phyloP scores from a whole-genome alignment of 1,140 invertebrate genomes.

The Bombyx mandarina region DNA sequence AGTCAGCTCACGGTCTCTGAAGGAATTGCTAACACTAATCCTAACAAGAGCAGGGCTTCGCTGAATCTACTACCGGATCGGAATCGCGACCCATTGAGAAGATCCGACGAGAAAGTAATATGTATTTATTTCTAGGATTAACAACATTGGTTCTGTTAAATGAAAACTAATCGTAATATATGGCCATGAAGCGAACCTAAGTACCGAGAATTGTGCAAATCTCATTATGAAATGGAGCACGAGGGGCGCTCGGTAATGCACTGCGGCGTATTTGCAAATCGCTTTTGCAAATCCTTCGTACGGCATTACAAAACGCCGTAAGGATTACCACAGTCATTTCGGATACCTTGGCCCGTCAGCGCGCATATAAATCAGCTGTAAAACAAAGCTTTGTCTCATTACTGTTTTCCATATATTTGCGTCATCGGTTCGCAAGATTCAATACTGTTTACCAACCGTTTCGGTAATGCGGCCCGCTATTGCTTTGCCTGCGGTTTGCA shows the following conservation, averaged over 20 bases:
- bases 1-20: too few species aligned
- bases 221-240: slow-evolving; percentile 57
- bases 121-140: too few species aligned
- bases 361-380: slow-evolving; percentile 45
- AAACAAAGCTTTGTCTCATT: slow-evolving; percentile 27
- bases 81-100: too few species aligned
- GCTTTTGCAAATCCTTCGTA: slow-evolving; percentile 45
- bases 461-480: slow-evolving; percentile 38
- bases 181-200: slow-evolving; percentile 24
- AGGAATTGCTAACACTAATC: too few species aligned
- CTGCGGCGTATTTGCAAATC: slow-evolving; percentile 30
- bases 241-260: slow-evolving; percentile 39
- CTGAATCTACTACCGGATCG: too few species aligned
- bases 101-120: too few species aligned
- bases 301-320: slow-evolving; percentile 42
- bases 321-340: slow-evolving; percentile 35
- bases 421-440: slow-evolving; percentile 34
- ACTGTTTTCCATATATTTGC: slow-evolving; percentile 46
- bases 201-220: slow-evolving; percentile 46
- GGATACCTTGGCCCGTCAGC: slow-evolving; percentile 10
- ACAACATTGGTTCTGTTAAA: too few species aligned
- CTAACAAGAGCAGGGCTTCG: too few species aligned
- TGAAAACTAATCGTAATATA: too few species aligned
- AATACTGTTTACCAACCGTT: slow-evolving; percentile 46
- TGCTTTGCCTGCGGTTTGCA: slow-evolving; percentile 35